Base-by-base conservation (phyloP, 2,888 invertebrate genomes). In the Agrilus cyanescens region DNA sequence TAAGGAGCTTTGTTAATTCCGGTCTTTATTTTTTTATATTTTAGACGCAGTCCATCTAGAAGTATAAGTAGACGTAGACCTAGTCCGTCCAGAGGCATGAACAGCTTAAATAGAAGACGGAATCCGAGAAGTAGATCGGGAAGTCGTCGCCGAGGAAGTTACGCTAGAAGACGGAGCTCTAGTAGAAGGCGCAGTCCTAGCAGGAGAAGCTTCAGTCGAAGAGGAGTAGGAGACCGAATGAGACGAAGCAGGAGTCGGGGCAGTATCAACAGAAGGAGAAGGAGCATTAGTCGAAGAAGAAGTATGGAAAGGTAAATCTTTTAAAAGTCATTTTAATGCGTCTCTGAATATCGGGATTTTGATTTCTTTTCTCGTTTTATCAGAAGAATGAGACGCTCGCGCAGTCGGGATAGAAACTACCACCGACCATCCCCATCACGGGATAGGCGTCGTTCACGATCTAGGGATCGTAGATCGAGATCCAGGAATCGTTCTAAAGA, bases 401-500 rank as follows among this genome's bases (percentile, higher is more conserved):
- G 64, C 34, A 65, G 64, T 49, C 60, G 67, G 29, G 67, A 66
- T 46, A 59, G 62, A 48, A 52, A 50, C 32, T 53, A 57, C 35
- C 57, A 58, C 40, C 46, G 63, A 35, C 53, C 62, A 8, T 25
- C 25, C 41, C 51, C 57, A 4, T 62, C 66, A 0, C 50, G 62
- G 12, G 62, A 59, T 31, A 54, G 57, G 40, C 55, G 50, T 46
- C 57, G 53, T 33, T 50, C 54, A 41, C 54, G 62, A 41, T 68
- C 69, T 2, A 55, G 62, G 32, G 67, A 68, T 43, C 58, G 61
- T n/a, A 57, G 66, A 20, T 63, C 65, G 1, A 57, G 68, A 49
- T 65, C 70, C 44, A 56, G 59, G 37, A 55, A 25, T 4, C 25
- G 25, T 25, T 60, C 62, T 10, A 51, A 61, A 25, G 63, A 63